Conservation (phyloP, 2,113 vertebrate genomes). For the Campylomormyrus numenius region DNA sequence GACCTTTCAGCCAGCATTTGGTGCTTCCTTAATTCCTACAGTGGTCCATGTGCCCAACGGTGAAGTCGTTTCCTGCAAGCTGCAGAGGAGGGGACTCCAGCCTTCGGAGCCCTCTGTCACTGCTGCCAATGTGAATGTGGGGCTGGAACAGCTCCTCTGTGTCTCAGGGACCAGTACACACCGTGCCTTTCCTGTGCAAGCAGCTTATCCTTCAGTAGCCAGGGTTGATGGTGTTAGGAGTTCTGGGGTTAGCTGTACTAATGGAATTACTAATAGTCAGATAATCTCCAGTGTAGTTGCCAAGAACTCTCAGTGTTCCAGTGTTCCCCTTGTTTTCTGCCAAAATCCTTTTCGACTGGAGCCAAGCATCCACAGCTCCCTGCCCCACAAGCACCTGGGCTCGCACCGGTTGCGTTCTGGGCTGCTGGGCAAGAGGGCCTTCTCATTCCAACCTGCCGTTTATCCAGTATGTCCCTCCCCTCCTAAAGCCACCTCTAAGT, state of each 20-base stretch:
- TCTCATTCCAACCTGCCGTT: conserved; percentile 34
- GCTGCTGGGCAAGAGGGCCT: conserved; percentile 43
- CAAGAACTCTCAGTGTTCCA: conserved; percentile 33
- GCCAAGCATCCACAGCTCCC: conserved; percentile 37
- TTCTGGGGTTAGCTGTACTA: conserved; percentile 26
- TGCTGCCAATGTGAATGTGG: conserved; percentile 44
- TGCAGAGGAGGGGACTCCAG: conserved; percentile 31
- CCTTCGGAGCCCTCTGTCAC: conserved; percentile 50
- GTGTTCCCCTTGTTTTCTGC: conserved; percentile 29
- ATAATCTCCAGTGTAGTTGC: conserved; percentile 25
- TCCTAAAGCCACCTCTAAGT: conserved; percentile 21
- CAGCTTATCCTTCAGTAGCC: conserved; percentile 29
- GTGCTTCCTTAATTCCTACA: conserved; percentile 23
- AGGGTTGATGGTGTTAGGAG: conserved; percentile 13
- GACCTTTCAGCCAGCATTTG: conserved; percentile 19
- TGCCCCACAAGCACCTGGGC: conserved; percentile 40
- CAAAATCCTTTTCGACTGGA: conserved; percentile 36
- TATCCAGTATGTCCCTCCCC: conserved; percentile 26
- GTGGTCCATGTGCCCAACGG: conserved; percentile 20
- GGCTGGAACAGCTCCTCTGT: conserved; percentile 28
- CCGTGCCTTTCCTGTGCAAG: conserved; percentile 40
- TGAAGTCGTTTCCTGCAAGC: conserved; percentile 18
- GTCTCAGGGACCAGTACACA: conserved; percentile 49
- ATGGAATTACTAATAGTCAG: conserved; percentile 32
- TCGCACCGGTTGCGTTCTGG: conserved; percentile 45